Evolutionary conservation across 2,797 vertebrate genomes (phyloP), one percentile per base, ranked within the genome.

Genomic region (Chrysocyon brachyurus): DNA sequence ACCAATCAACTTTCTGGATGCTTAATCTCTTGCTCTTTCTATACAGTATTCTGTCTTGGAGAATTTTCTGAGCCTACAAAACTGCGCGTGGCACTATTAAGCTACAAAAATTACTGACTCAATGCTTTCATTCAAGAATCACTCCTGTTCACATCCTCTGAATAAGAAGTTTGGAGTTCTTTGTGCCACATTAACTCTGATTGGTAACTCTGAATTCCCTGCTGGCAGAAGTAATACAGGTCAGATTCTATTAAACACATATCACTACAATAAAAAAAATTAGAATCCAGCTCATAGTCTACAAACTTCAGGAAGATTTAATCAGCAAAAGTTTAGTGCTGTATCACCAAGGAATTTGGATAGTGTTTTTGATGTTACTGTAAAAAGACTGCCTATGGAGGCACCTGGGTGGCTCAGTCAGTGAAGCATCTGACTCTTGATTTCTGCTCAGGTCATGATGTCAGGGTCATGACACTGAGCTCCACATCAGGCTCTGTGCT

Each of bases 171-270:
- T 92, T 84, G 75, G 72, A 68, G 68, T 86, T 88, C 72, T 97
- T 79, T 75, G 87, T 94, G 93, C 91, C 97, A 96, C 98, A 92
- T 92, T 96, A 94, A 95, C 61, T 89, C 83, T 46, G 49, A 68
- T n/a, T 15, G 33, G 94, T 89, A 86, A 92, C 63, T 96, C 4
- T 77, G 84, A 96, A 91, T 95, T 96, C 86, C 88, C 79, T 97
- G 68, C 86, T 93, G 97, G 97, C 91, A 94, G 78, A 92, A 96
- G 92, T 95, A 92, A 96, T 95, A 89, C 46, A 96, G 96, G 83
- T 94, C 97, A 97, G 94, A 96, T 92, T 95, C 94, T 91, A 97
- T 89, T 86, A 95, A 90, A 92, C 46, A 93, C 54, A n/a, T 95
- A 97, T 97, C 83, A 86, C 26, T 73, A 89, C n/a, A 83, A 73